phyloP scores from a whole-genome alignment of 2,113 vertebrate genomes.

The Natator depressus region DNA sequence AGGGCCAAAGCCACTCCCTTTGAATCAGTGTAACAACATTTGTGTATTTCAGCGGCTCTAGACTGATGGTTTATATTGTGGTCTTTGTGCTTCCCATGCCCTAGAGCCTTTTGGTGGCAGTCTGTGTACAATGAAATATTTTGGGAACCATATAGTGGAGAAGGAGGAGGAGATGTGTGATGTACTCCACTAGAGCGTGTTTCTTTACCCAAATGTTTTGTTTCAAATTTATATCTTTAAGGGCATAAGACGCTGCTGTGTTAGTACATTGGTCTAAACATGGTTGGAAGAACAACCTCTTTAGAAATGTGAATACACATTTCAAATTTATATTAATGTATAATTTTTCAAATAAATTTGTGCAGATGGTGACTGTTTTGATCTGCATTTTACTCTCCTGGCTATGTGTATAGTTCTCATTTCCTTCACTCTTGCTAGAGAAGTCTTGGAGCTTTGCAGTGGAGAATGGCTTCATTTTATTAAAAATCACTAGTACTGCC shows the following conservation, averaged over 20 bases:
- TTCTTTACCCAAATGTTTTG: not conserved
- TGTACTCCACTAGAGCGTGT: not conserved
- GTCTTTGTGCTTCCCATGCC: not conserved
- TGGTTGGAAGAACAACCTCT: not conserved
- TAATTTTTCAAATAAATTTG: not conserved
- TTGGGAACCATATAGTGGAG: not conserved
- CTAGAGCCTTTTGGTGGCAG: not conserved
- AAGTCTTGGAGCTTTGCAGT: not conserved
- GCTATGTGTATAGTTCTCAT: not conserved
- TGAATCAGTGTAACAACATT: fast-evolving
- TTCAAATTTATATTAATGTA: not conserved
- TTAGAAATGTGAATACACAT: not conserved
- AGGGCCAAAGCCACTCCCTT: fast-evolving
- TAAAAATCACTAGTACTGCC: not conserved
- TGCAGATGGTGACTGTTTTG: not conserved
- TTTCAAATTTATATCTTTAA: not conserved
- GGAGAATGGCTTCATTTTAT: not conserved
- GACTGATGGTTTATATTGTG: not conserved
- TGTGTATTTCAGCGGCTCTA: not conserved
- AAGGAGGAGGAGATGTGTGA: not conserved
- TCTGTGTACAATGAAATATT: not conserved
- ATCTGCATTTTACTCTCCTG: not conserved
- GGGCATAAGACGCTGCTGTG: not conserved
- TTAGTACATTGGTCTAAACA: not conserved
- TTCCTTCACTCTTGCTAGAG: not conserved